phyloP scores from a whole-genome alignment of 2,888 invertebrate genomes.

The Megastigmus dorsalis region DNA sequence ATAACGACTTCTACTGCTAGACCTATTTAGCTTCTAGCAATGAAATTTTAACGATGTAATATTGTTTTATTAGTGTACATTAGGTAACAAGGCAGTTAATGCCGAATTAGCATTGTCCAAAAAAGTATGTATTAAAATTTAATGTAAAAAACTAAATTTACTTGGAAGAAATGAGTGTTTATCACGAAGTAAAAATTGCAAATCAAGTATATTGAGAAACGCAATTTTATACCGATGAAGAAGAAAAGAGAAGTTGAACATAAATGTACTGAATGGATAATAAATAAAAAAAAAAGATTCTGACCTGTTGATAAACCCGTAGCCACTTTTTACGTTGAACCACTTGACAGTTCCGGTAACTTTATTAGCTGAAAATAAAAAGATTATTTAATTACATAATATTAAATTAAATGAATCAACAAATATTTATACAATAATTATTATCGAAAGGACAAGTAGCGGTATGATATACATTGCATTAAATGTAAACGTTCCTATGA shows the following conservation, averaged over 20 bases:
- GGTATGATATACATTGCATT: too few species aligned
- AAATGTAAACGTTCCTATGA: too few species aligned
- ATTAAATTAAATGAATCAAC: not conserved
- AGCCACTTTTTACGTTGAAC: constrained; percentile 98
- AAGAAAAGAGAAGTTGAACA: not conserved
- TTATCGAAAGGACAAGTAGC: too few species aligned
- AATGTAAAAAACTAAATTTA: too few species aligned
- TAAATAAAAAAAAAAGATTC: not conserved
- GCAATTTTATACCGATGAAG: not conserved
- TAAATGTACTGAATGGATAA: not conserved
- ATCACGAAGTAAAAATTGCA: constrained; percentile 21
- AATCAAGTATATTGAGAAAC: constrained; percentile 11
- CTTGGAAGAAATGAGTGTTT: not conserved
- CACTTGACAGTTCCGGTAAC: constrained; percentile 99
- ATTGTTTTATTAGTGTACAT: too few species aligned
- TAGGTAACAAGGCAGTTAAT: too few species aligned
- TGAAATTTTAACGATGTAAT: too few species aligned
- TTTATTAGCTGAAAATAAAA: constrained; percentile 86
- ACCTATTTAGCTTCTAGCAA: too few species aligned
- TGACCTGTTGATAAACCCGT: constrained; percentile 97
- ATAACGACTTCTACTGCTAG: too few species aligned
- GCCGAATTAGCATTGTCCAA: too few species aligned
- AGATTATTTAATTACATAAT: constrained; percentile 48
- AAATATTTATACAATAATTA: too few species aligned
- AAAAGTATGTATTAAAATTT: too few species aligned